Percentiles rank a stretch among this genome's conserved stretches.
phyloP scores from a whole-genome alignment of 2,113 vertebrate genomes.

The Neomonachus schauinslandi region DNA sequence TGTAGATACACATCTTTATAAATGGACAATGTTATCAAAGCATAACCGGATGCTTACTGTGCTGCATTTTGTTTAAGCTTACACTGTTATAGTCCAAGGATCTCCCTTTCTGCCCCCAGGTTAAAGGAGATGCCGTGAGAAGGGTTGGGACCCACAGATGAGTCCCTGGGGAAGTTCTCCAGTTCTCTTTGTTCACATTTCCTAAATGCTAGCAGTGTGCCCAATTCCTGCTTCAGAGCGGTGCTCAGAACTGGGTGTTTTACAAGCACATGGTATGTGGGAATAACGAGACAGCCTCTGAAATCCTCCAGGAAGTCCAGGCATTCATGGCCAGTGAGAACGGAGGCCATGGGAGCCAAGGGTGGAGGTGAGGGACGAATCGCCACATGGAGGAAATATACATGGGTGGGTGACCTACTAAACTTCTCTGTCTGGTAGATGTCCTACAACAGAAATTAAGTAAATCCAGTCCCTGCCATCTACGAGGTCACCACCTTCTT shows the following conservation, averaged over 20 bases:
- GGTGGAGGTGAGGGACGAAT: background rate
- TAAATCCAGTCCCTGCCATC: background rate
- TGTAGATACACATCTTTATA: background rate
- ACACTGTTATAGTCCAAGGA: background rate
- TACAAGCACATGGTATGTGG: fast-evolving
- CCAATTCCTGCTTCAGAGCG: fast-evolving
- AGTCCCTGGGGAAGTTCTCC: background rate
- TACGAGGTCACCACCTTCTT: background rate
- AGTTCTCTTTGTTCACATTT: background rate
- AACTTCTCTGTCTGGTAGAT: background rate
- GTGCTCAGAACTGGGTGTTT: background rate
- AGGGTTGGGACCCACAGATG: too few species aligned
- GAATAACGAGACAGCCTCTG: background rate
- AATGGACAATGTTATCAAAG: background rate
- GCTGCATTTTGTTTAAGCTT: background rate
- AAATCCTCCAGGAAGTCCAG: background rate
- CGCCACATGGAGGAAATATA: fast-evolving
- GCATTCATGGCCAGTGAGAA: background rate
- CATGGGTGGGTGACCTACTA: fast-evolving
- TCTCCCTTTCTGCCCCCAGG: background rate
- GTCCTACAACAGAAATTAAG: background rate
- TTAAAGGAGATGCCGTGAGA: background rate
- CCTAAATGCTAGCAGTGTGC: background rate
- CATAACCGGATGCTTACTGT: background rate
- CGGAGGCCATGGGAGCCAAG: fast-evolving